phyloP scores from a whole-genome alignment of 2,888 invertebrate species.

The Meta bourneti region DNA sequence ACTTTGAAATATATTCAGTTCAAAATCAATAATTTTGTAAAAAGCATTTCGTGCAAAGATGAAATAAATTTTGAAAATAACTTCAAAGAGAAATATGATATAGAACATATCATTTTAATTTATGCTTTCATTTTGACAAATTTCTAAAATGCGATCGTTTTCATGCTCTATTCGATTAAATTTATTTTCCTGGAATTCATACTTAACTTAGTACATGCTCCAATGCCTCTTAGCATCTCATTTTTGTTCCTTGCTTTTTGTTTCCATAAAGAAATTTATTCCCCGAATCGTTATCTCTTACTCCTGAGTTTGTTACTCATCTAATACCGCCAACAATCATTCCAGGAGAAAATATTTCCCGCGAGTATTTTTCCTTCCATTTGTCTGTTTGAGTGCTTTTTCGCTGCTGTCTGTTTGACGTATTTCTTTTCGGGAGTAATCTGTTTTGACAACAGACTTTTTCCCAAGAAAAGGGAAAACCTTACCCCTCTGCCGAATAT shows the following conservation, averaged over 20 bases:
- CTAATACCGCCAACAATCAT: background rate
- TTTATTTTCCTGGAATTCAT: background rate
- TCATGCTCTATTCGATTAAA: background rate
- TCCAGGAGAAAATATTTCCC: constrained; percentile 23
- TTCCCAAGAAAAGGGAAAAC: background rate
- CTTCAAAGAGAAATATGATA: too few relatives aligned
- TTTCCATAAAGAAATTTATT: background rate
- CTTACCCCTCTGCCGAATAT: background rate
- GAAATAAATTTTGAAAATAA: too few relatives aligned
- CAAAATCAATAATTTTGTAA: too few relatives aligned
- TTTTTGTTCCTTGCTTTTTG: background rate
- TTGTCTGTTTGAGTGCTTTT: constrained; percentile 24
- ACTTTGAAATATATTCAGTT: too few relatives aligned
- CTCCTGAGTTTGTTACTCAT: background rate
- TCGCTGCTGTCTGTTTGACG: constrained; percentile 16
- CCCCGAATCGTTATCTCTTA: background rate
- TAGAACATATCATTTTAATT: too few relatives aligned
- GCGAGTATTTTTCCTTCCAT: constrained; percentile 28
- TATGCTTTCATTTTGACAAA: too few relatives aligned
- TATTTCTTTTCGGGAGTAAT: constrained; percentile 27
- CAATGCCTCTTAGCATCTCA: too few relatives aligned
- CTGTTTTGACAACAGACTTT: constrained; percentile 41
- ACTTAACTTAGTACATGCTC: too few relatives aligned
- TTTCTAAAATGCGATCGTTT: too few relatives aligned
- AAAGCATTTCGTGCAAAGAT: too few relatives aligned